Conservation (phyloP, 2,113 vertebrate genomes). For the Elephantulus edwardii region DNA sequence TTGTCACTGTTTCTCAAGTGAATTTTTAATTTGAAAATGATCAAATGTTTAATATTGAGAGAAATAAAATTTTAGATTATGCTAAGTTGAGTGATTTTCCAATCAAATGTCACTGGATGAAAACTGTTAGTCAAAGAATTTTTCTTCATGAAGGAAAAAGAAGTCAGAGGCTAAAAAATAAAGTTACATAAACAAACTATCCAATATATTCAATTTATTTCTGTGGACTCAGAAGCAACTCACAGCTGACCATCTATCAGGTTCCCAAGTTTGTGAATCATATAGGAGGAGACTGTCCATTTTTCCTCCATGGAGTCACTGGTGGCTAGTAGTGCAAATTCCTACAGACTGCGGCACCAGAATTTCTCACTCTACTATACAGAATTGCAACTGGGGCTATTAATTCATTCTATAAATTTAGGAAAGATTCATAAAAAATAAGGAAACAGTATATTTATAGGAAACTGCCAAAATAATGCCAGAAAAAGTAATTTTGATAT, state of each 20-base stretch:
- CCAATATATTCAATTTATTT: too few species aligned
- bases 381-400: background rate
- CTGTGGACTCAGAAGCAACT: too few species aligned
- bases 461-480: background rate
- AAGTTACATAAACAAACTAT: background rate
- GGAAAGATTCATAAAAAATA: conserved; percentile 28
- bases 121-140: background rate
- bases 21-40: background rate
- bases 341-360: too few species aligned
- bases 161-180: background rate
- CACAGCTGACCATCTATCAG: too few species aligned
- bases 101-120: background rate
- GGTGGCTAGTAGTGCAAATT: too few species aligned
- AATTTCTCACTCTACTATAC: background rate
- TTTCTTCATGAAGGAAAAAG: too few species aligned
- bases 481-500: background rate
- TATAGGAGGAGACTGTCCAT: too few species aligned
- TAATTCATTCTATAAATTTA: conserved; percentile 20
- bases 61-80: too few species aligned
- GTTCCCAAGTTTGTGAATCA: too few species aligned
- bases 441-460: conserved; percentile 33
- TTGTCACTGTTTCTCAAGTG: background rate
- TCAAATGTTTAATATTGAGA: background rate
- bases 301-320: too few species aligned
- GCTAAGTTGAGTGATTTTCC: too few species aligned